These are phyloP conservation scores for Alviniconcha marisindica DNA, from an alignment of 1,140 invertebrate genomes.

Conservation along the genomic window DNA sequence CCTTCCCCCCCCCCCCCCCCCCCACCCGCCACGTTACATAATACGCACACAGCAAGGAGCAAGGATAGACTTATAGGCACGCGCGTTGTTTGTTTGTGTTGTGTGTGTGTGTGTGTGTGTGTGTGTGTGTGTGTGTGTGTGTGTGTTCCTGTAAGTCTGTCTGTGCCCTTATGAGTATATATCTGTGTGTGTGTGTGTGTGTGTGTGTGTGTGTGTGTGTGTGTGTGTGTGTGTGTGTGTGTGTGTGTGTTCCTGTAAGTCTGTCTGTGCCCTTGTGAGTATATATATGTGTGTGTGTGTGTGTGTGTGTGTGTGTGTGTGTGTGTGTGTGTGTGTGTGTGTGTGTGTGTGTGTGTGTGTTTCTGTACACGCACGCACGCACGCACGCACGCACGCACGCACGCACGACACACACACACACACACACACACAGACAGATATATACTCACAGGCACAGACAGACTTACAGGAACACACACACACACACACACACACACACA, in stretches of 20 bases:
- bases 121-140: not conserved
- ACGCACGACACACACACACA: not conserved
- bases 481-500: not conserved
- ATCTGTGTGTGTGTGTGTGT: conserved; percentile 12
- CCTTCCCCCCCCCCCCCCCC: too few relatives aligned
- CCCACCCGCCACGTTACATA: too few relatives aligned
- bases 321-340: not conserved
- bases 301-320: conserved; percentile 8
- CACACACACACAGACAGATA: conserved; percentile 9
- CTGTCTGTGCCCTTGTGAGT: too few relatives aligned
- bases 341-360: not conserved
- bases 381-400: not conserved
- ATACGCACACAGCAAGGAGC: too few relatives aligned
- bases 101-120: too few relatives aligned
- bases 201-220: not conserved
- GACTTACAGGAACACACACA: not conserved
- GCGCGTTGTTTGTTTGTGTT: too few relatives aligned
- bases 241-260: not conserved
- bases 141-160: not conserved
- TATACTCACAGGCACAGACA: too few relatives aligned
- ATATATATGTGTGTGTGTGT: conserved; percentile 7
- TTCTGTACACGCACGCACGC: not conserved
- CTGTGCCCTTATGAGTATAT: not conserved
- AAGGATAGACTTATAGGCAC: too few relatives aligned
- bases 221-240: not conserved